Base-by-base conservation (phyloP, 2,888 invertebrate species). In the Chalcis sispes region DNA sequence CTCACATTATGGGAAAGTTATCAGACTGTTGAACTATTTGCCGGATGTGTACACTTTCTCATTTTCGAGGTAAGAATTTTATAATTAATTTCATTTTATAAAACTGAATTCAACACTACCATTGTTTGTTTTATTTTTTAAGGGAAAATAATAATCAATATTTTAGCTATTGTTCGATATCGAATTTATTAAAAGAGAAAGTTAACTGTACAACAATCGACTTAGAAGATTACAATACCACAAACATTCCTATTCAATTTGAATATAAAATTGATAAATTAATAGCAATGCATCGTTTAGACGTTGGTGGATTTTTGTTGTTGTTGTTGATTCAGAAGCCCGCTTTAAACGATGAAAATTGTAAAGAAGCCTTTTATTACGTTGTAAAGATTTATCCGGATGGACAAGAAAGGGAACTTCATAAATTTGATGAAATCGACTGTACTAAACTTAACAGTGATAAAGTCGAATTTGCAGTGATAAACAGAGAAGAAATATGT, bases 51-150 rank as follows among this genome's bases (percentile, higher is more conserved):
- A 32, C 23, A 48, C 40, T 1, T 58, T 25, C 7, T 27, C 56
- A 7, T 18, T 40, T 25, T 32, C 29, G 5, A 58, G 67, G 58
- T 67, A 67, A 50, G 50, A 4, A 36, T 36, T 36, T 7, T 7
- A 10, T 7, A n/a, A n/a, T n/a, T n/a, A n/a, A n/a, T n/a, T n/a
- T n/a, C n/a, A n/a, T n/a, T n/a, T n/a, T n/a, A n/a, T 36, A 36
- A 36, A 36, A 36, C 4, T 36, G 10, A 36, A 36, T 7, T 36
- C 5, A 36, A 36, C 10, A 36, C 10, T 36, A 36, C 10, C 4
- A 10, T 36, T 32, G 32, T 32, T 32, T 32, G 42, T 13, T 13
- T 7, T 36, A 36, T 36, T 4, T 36, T 7, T 36, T 36, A 10
- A 36, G 4, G 10, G 10, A 7, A 36, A 36, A 36, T 36, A 36